These are phyloP conservation scores for Alligator mississippiensis DNA, from an alignment of 2,113 vertebrate species.

Conservation along the genomic window DNA sequence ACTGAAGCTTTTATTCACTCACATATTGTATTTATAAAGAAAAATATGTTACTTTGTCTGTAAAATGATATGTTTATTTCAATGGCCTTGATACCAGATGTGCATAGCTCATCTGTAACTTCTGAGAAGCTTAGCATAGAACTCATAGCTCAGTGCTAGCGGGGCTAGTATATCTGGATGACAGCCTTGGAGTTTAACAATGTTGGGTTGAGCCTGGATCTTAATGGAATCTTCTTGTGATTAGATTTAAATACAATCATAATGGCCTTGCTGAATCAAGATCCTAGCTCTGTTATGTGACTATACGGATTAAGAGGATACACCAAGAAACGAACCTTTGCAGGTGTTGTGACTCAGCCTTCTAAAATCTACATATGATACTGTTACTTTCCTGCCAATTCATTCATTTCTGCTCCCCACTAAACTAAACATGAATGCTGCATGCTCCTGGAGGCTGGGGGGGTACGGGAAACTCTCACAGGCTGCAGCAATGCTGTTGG, in stretches of 20 bases:
- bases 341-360: neutral
- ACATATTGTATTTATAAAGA: slow-evolving; percentile 60
- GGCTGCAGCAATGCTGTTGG: too few relatives aligned
- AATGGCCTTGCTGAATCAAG: neutral
- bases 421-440: neutral
- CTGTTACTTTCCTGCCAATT: neutral
- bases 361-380: neutral
- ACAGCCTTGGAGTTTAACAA: neutral
- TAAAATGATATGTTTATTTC: slow-evolving; percentile 57
- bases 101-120: slow-evolving; percentile 8
- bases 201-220: neutral
- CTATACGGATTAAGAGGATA: neutral
- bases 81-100: slow-evolving; percentile 48
- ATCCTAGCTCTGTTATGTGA: neutral
- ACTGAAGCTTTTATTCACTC: slow-evolving; percentile 51
- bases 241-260: neutral
- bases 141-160: neutral
- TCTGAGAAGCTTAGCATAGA: neutral
- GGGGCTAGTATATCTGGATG: neutral
- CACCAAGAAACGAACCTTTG: neutral
- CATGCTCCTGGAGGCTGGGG: too few relatives aligned
- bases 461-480: too few relatives aligned
- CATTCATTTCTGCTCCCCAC: neutral
- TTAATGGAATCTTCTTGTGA: neutral
- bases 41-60: slow-evolving; percentile 30